Conservation (phyloP, 2,113 vertebrate genomes). For the Clarias magur region DNA sequence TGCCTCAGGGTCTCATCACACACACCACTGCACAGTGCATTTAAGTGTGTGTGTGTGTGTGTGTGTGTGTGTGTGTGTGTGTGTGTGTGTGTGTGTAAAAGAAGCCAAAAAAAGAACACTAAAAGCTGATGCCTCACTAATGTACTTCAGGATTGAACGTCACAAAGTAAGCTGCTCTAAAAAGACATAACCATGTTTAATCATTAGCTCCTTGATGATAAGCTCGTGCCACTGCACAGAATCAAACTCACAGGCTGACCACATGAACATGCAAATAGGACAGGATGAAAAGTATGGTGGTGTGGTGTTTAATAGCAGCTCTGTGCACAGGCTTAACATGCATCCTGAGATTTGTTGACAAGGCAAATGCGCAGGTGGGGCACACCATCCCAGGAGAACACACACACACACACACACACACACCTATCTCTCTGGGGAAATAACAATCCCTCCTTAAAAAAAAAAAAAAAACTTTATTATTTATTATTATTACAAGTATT, state of each 20-base stretch:
- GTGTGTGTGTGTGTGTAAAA: neutral
- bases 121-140: constrained; percentile 1
- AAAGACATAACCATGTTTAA: neutral
- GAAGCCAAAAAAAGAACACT: neutral
- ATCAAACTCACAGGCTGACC: neutral
- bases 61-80: constrained; percentile 22
- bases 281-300: neutral
- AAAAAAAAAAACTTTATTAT: neutral
- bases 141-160: neutral
- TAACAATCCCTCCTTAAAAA: neutral
- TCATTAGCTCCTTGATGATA: neutral
- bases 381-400: constrained; percentile 22
- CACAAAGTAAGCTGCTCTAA: neutral
- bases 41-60: constrained; percentile 18
- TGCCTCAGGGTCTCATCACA: constrained; percentile 48
- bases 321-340: neutral
- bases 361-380: constrained; percentile 34
- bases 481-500: too few relatives aligned
- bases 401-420: neutral
- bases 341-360: constrained; percentile 13
- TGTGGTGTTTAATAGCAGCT: neutral
- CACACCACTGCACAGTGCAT: constrained; percentile 31
- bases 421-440: constrained; percentile 19
- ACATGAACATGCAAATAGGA: neutral
- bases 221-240: neutral